Conservation (phyloP, 2,888 invertebrate genomes). For the Cremastinae sp. region DNA sequence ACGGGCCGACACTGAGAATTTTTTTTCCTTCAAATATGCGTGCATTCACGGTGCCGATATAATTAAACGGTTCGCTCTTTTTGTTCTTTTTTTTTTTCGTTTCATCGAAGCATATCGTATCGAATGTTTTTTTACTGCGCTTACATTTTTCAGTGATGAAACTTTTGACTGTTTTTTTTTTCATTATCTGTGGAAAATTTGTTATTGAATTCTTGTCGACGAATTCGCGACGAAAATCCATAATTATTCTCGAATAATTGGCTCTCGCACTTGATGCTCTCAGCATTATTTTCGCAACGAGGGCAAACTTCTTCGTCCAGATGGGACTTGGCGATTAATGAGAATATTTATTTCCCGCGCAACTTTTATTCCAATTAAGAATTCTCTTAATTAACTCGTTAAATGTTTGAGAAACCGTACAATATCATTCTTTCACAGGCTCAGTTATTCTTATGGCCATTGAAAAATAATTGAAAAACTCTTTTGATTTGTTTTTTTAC, state of each 20-base stretch:
- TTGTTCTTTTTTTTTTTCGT: slow-evolving; percentile 1
- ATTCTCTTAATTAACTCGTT: slow-evolving; percentile 50
- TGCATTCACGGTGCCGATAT: too few relatives aligned
- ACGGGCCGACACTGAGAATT: background rate
- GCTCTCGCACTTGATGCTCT: slow-evolving; percentile 14
- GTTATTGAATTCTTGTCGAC: too few relatives aligned
- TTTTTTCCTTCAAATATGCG: too few relatives aligned
- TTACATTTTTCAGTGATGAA: too few relatives aligned
- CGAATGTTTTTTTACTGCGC: too few relatives aligned
- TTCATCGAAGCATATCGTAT: too few relatives aligned
- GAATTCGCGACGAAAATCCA: too few relatives aligned
- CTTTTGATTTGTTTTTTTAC: slow-evolving; percentile 2
- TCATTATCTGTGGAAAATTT: too few relatives aligned
- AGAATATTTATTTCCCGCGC: slow-evolving; percentile 44
- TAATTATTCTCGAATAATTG: too few relatives aligned
- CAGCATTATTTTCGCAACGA: slow-evolving; percentile 53
- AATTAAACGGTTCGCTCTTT: background rate
- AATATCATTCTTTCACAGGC: slow-evolving; percentile 30
- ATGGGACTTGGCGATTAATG: slow-evolving; percentile 56
- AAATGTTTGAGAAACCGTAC: background rate
- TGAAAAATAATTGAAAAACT: slow-evolving; percentile 19
- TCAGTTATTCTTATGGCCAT: slow-evolving; percentile 15
- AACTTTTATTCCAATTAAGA: slow-evolving; percentile 50
- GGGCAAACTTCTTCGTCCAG: slow-evolving; percentile 47
- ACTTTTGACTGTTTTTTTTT: too few relatives aligned